Evolutionary conservation across 2,797 vertebrate species (phyloP), one percentile per base, ranked within the genome.

Genomic region (Taenioides sp.): DNA sequence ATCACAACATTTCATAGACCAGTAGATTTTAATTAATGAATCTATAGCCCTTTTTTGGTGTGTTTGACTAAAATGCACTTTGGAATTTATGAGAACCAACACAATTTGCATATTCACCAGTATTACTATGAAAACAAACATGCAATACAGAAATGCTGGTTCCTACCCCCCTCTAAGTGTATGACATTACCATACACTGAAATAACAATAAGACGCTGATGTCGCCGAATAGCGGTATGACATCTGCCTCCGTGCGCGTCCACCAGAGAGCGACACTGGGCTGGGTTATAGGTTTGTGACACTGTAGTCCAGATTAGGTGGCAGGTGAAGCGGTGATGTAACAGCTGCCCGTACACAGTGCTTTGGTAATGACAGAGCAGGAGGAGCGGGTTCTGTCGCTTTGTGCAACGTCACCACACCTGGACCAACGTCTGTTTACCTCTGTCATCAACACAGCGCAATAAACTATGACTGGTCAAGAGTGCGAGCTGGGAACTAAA

Each of bases 321-420:
- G 75, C 79, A 79, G 83, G 84, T 71, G 80, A 73, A 67, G 80
- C 78, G 31, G 37, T 84, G 82, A 84, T 78, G 74, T 79, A 90
- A 87, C 87, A 90, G 89, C 86, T 89, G 87, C 86, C 84, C 79
- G n/a, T 80, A 57, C 12, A 78, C 70, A 62, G 62, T 68, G 80
- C 81, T 63, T 67, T 67, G 52, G 28, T 86, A 87, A 87, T 85
- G 78, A 87, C 76, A 86, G 77, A 91, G 88, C 89, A 82, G 77
- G 89, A 84, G 74, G 80, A 91, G 89, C 91, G 79, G 85, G 91
- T 91, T 91, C 77, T 79, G 86, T 87, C 2, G 31, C 78, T 91
- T 90, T 74, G 70, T 58, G 20, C 73, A 82, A 80, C 72, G 68
- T 63, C 76, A 73, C 75, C 86, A 80, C 86, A 86, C 85, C 88